Evolutionary conservation across 2,113 vertebrate species (phyloP).

Genomic region (Eurystomus gularis): DNA sequence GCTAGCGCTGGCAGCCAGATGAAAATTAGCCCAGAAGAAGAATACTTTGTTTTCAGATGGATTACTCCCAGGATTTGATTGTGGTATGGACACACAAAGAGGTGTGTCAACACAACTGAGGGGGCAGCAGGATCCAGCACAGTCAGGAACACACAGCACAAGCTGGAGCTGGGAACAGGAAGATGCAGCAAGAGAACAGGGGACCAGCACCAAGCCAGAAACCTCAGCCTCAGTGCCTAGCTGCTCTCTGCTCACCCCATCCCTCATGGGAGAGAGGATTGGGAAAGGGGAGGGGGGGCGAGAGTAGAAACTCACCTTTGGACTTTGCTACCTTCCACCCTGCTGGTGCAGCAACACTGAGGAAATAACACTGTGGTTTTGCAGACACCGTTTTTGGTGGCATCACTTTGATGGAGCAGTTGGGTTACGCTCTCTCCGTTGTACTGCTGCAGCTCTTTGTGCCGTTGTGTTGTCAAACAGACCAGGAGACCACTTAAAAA

Average conservation of each 20-base stretch:
- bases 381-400: not conserved
- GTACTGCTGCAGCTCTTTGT: slow-evolving; percentile 15
- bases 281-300: not conserved
- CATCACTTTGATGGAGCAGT: not conserved
- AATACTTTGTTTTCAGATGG: not conserved
- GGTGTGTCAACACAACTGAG: not conserved
- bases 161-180: not conserved
- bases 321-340: not conserved
- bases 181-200: not conserved
- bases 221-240: not conserved
- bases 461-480: not conserved
- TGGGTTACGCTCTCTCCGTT: not conserved
- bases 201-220: not conserved
- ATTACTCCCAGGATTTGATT: not conserved
- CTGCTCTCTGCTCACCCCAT: not conserved
- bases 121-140: not conserved
- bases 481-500: not conserved
- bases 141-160: not conserved
- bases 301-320: not conserved
- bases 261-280: not conserved
- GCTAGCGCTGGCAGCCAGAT: not conserved
- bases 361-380: not conserved
- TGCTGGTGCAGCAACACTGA: not conserved
- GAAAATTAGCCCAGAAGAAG: not conserved
- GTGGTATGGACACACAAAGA: not conserved